Evolutionary conservation across 2,888 invertebrate species (phyloP).

Genomic region (Ennomos quercinarius): DNA sequence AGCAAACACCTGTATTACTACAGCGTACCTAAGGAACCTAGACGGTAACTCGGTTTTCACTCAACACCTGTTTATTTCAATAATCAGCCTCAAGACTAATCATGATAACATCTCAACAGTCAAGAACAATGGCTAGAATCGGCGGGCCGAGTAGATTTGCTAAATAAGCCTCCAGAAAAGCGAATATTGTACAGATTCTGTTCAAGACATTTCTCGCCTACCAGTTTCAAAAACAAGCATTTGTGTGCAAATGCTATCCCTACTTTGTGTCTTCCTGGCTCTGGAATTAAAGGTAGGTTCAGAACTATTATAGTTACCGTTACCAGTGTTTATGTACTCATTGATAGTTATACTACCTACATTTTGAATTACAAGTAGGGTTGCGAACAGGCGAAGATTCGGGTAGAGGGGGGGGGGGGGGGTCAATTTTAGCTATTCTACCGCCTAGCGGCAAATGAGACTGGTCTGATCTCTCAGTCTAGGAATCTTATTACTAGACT

Average conservation of each 20-base stretch:
- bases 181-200: constrained; percentile 63
- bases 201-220: constrained; percentile 69
- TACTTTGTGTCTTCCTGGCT: constrained; percentile 60
- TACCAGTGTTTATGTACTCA: too few relatives aligned
- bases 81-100: neutral
- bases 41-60: constrained; percentile 56
- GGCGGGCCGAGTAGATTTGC: constrained; percentile 63
- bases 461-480: too few relatives aligned
- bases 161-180: constrained; percentile 53
- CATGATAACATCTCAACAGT: constrained; percentile 44
- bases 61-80: neutral
- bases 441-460: too few relatives aligned
- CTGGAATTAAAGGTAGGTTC: constrained; percentile 49
- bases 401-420: too few relatives aligned
- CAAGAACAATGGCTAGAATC: constrained; percentile 68
- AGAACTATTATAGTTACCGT: too few relatives aligned
- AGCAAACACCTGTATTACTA: constrained; percentile 71
- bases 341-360: too few relatives aligned
- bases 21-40: constrained; percentile 67
- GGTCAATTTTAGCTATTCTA: too few relatives aligned
- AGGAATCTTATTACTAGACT: too few relatives aligned
- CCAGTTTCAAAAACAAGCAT: constrained; percentile 64
- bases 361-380: too few relatives aligned
- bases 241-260: constrained; percentile 68
- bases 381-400: too few relatives aligned